These are phyloP conservation scores for Apostichopus leukothele DNA, from an alignment of 53 echinoderm and acorn worm species.

Conservation along the genomic window DNA sequence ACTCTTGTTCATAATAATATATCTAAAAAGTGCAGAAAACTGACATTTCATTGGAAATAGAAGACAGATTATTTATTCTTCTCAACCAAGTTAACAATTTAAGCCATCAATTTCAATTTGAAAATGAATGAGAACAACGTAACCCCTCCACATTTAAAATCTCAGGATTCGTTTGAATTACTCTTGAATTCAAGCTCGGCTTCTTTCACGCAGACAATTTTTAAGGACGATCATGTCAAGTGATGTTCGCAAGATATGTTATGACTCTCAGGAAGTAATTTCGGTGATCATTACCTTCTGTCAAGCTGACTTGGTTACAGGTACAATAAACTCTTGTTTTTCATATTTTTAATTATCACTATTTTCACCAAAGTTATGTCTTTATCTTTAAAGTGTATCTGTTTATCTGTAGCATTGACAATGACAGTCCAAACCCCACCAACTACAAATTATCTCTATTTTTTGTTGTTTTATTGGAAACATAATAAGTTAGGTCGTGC, in stretches of 20 bases:
- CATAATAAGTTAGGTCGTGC: too few relatives aligned
- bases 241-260: slow-evolving; percentile 67
- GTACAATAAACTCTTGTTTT: slow-evolving; percentile 3
- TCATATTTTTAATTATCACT: neutral
- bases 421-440: neutral
- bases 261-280: slow-evolving; percentile 86
- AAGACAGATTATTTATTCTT: neutral
- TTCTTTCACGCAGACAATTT: neutral
- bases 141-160: neutral
- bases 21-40: neutral
- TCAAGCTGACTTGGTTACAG: slow-evolving; percentile 54
- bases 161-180: neutral
- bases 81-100: neutral
- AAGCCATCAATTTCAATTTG: too few relatives aligned
- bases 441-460: neutral
- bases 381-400: neutral
- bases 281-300: slow-evolving; percentile 51
- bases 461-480: too few relatives aligned
- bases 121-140: neutral
- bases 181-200: too few relatives aligned
- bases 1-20: too few relatives aligned
- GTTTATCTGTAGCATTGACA: neutral
- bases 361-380: neutral
- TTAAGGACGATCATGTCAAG: neutral
- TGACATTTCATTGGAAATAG: neutral